phyloP scores from a whole-genome alignment of 2,888 invertebrate genomes.

The Pseudanteris insignis region DNA sequence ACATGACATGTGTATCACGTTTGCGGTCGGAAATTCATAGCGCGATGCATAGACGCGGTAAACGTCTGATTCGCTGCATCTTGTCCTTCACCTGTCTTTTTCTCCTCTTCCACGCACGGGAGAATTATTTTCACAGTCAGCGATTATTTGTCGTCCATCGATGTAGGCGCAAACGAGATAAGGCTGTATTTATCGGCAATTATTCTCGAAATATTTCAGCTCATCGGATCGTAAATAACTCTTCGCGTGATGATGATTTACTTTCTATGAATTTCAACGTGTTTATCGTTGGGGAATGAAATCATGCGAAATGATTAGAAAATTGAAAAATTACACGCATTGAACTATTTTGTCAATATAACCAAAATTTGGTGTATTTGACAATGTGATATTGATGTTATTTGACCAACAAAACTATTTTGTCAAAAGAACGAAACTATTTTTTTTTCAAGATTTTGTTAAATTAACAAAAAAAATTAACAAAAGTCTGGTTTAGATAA shows the following conservation, averaged over 20 bases:
- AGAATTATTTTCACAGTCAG: slow-evolving; percentile 42
- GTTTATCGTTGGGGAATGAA: neutral
- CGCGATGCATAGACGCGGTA: slow-evolving; percentile 30
- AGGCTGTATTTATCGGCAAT: slow-evolving; percentile 23
- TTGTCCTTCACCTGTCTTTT: slow-evolving; percentile 44
- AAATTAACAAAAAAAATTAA: too few species aligned
- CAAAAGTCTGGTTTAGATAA: too few species aligned
- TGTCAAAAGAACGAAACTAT: too few species aligned
- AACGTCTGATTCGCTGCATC: slow-evolving; percentile 37
- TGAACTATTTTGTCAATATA: too few species aligned
- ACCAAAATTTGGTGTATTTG: too few species aligned
- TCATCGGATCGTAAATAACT: slow-evolving; percentile 20
- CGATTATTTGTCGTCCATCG: slow-evolving; percentile 38
- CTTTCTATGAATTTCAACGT: too few species aligned
- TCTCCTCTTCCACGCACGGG: slow-evolving; percentile 30
- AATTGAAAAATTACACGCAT: too few species aligned
- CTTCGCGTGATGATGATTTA: slow-evolving; percentile 12
- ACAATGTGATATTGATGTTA: too few species aligned
- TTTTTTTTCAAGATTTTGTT: neutral
- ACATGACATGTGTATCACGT: slow-evolving; percentile 18
- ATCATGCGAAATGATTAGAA: neutral
- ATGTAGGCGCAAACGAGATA: slow-evolving; percentile 32
- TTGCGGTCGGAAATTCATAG: slow-evolving; percentile 32
- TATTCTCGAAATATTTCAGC: slow-evolving; percentile 19
- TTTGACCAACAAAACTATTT: too few species aligned